Evolutionary conservation across 2,888 invertebrate genomes (phyloP), one percentile per base, ranked within the genome.

Genomic region (Leptogaster cylindrica): DNA sequence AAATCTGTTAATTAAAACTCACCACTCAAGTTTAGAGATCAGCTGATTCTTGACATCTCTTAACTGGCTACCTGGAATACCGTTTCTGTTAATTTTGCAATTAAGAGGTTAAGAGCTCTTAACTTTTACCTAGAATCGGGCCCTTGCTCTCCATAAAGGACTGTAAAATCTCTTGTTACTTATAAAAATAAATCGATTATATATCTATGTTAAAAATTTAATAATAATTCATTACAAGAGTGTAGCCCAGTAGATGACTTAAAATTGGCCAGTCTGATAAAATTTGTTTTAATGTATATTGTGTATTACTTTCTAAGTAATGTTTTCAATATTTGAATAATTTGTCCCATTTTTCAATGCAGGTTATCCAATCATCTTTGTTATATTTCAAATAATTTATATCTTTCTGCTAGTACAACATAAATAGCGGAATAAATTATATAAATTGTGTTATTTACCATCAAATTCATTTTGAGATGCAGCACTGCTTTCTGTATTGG

Each of bases 371-470:
- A 8, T 48, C 48, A 23, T 39, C n/a, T 39, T 39, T 3, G 8
- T 23, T 48, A n/a, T 48, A 48, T 2, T 48, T 48, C 8, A 48
- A 18, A 48, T 23, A 48, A 7, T 20, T 18, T 48, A n/a, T 48
- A 4, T 48, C 18, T 20, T 20, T 48, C 48, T 20, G 25, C 25
- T 48, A 3, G n/a, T n/a, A n/a, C n/a, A n/a, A n/a, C n/a, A n/a
- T n/a, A n/a, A n/a, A n/a, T n/a, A n/a, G n/a, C n/a, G n/a, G n/a
- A n/a, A n/a, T n/a, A n/a, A n/a, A n/a, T n/a, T n/a, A n/a, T 14
- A 44, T 14, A 44, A 44, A 12, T 6, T 6, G 18, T 48, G 10
- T 8, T 18, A 20, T 8, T 20, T 23, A 48, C 23, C 48, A 48
- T 1, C 48, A 48, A 23, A 8, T 23, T 48, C 23, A 2, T 48